Base-by-base conservation (phyloP, 2,113 vertebrate species). In the Oostethus manadensis region DNA sequence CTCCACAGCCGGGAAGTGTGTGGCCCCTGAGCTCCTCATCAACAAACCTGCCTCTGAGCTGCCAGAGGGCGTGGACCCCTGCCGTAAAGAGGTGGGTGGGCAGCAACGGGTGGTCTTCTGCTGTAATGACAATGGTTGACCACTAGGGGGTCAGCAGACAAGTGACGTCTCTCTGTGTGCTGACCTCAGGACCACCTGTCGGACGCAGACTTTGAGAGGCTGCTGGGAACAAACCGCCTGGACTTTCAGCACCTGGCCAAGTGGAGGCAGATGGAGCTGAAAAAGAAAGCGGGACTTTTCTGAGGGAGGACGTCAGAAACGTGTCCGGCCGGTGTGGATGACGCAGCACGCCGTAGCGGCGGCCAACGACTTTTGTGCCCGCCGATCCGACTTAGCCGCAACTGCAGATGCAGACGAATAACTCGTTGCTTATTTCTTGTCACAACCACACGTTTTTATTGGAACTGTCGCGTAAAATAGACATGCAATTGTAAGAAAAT, bases 201-300 rank as follows among this genome's bases (percentile, higher is more conserved):
- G 0, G 93, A 96, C 20, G 72, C 62, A 0, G 92, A 95, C 49
- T 97, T 99, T 68, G 82, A 90, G 0, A 88, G 78, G 8, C 85
- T 97, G 78, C 91, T 97, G 0, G 92, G 93, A 26, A 92, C 90
- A 46, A 87, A 77, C 58, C 93, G 92, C 54, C 8, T 86, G 0
- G 90, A 94, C 54, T 98, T 98, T 81, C 86, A 82, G 65, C 84
- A 90, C 40, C 83, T 94, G 86, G 93, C 96, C n/a, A 88, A 79
- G 70, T 99, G 95, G 95, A 91, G 90, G 56, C 94, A 97, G 80
- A 92, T 82, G 43, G 92, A 92, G 0, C 71, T 97, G 71, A 98
- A 97, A 85, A 93, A 95, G 70, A 91, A 91, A 26, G 81, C 83
- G 0, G 92, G 94, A 56, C 87, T 98, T 55, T 97, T 97, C 88